Percentiles rank a stretch among this genome's conserved stretches.
These are phyloP conservation scores for Calidris pygmaea DNA, from an alignment of 2,113 vertebrate genomes.

Conservation along the genomic window DNA sequence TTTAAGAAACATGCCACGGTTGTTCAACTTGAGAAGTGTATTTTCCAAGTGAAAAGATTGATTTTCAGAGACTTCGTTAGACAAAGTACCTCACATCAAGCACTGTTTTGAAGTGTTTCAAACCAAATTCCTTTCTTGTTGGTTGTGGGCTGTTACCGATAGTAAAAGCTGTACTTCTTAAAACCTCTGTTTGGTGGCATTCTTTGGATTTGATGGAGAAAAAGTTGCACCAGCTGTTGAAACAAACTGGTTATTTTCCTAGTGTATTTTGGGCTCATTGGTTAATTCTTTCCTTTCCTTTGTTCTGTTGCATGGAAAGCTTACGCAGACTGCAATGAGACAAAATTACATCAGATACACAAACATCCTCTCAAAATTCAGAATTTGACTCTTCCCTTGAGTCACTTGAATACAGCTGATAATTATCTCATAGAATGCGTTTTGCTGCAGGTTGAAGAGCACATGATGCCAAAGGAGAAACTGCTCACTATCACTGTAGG, in stretches of 20 bases:
- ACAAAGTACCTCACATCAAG: not conserved
- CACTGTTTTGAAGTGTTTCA: not conserved
- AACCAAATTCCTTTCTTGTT: not conserved
- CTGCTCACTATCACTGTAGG: not conserved
- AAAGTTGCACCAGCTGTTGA: not conserved
- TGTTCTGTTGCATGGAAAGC: not conserved
- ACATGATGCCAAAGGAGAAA: not conserved
- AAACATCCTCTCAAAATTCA: slow-evolving; percentile 32
- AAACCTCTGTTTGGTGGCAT: not conserved
- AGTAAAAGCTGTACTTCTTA: not conserved
- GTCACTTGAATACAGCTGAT: slow-evolving; percentile 1
- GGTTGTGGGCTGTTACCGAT: not conserved
- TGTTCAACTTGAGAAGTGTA: not conserved
- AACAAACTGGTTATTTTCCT: slow-evolving; percentile 21
- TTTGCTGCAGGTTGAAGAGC: slow-evolving; percentile 14
- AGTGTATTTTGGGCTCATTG: not conserved
- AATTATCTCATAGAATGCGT: not conserved
- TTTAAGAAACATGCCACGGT: not conserved
- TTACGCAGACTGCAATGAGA: not conserved
- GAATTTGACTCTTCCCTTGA: not conserved
- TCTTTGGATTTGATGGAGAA: not conserved
- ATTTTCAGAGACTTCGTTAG: not conserved
- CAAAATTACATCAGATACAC: not conserved
- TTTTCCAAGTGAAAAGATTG: not conserved
- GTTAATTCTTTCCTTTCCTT: slow-evolving; percentile 12